Base-by-base conservation (phyloP, 1,140 invertebrate species). In the Calephelis nemesis region DNA sequence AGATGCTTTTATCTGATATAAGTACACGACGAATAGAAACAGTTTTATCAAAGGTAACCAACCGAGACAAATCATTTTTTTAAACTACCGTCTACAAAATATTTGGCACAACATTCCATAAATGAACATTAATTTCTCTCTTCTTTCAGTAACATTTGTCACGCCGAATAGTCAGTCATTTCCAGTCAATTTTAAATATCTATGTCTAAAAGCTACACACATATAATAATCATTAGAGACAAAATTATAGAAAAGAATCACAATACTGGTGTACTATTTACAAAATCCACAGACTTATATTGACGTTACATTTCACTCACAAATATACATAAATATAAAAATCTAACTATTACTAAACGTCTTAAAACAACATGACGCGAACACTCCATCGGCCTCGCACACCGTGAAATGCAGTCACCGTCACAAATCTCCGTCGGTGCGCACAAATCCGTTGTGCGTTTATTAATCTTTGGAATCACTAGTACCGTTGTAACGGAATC, bases 241-340 rank as follows among this genome's bases (percentile, higher is more conserved):
- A 45, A 45, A 45, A 45, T 68, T 8, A 30, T 68, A 68, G 40
- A 65, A 74, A 79, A 72, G 74, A 77, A 79, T 89, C 85, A 89
- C 84, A 87, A 90, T 84, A 84, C 84, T 79, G 83, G 82, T 79
- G 75, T 75, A 75, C 83, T 88, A 88, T 88, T 65, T 87, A 89
- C 85, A 88, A 40, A 60, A 60, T 60, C 72, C 69, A 75, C 69
- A 79, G 64, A 71, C 72, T 67, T 65, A 78, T 77, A 30, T 11
- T 12, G 7, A 60, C 42, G 52, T 54, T 54, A 80, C 77, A 70
- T 74, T 71, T 75, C 77, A 75, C 75, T 82, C 84, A 81, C 84
- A 87, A 85, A 87, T 89, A 89, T 87, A 87, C 85, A 87, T 86
- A 87, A 69, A 87, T 84, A 82, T 85, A 84, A 82, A 83, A 82